Evolutionary conservation across 2,797 vertebrate genomes (phyloP).

Genomic region (Aselliscus stoliczkanus): DNA sequence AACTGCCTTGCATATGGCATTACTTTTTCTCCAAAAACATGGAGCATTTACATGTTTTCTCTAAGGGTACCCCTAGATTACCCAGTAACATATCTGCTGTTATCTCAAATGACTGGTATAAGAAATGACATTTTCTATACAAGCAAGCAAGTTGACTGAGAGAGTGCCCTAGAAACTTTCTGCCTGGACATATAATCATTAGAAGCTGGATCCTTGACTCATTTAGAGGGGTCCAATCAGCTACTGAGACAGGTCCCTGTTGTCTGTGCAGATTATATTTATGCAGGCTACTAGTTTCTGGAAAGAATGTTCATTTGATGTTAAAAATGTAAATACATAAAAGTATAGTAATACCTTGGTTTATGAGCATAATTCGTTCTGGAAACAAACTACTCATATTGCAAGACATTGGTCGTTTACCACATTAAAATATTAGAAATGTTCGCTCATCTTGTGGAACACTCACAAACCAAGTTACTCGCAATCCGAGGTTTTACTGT

Average conservation of each 20-base stretch:
- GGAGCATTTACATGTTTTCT: constrained; percentile 4
- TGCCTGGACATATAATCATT: neutral
- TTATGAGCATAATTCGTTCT: too few relatives aligned
- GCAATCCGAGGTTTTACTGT: too few relatives aligned
- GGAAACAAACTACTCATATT: too few relatives aligned
- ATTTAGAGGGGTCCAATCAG: neutral
- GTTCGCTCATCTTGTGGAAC: too few relatives aligned
- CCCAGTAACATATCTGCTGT: neutral
- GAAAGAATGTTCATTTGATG: constrained; percentile 55
- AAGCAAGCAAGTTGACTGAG: neutral
- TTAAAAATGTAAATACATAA: constrained; percentile 19
- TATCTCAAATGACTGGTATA: neutral
- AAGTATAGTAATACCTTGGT: too few relatives aligned
- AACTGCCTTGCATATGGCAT: neutral
- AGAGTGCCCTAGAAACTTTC: neutral
- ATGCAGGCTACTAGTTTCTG: neutral
- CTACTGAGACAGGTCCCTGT: neutral
- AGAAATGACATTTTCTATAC: neutral
- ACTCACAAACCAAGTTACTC: too few relatives aligned
- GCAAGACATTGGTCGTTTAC: too few relatives aligned
- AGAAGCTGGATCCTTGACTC: neutral
- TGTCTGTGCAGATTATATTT: constrained; percentile 5
- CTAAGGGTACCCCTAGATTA: neutral
- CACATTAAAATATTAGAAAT: too few relatives aligned
- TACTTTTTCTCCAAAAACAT: constrained; percentile 16